These are phyloP conservation scores for Caenorhabditis imperialis DNA, from an alignment of 2,888 invertebrate species.

Conservation along the genomic window DNA sequence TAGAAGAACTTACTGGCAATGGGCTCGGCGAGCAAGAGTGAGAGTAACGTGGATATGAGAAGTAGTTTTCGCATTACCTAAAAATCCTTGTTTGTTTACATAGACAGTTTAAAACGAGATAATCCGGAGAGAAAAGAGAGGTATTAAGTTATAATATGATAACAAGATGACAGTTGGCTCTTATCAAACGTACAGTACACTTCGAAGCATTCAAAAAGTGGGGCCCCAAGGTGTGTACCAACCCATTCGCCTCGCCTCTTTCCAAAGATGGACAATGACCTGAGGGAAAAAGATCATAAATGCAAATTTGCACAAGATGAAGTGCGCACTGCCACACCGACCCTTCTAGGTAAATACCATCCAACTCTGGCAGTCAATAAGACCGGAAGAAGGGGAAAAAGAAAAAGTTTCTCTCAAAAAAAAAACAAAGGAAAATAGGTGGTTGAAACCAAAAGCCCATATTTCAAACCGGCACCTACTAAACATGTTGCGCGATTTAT, in stretches of 20 bases:
- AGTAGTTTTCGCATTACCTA: constrained; percentile 39
- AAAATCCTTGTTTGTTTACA: background rate
- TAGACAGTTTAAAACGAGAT: too few species aligned
- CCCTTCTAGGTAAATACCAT: constrained; percentile 39
- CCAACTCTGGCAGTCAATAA: constrained; percentile 19
- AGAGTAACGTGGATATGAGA: constrained; percentile 3
- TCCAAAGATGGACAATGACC: constrained; percentile 31
- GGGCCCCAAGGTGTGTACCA: too few species aligned
- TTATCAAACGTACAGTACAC: too few species aligned
- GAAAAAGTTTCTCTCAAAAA: background rate
- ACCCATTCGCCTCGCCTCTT: too few species aligned
- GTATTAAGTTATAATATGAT: constrained; percentile 17
- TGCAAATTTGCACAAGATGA: constrained; percentile 54
- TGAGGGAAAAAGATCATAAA: constrained; percentile 48
- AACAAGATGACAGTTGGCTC: constrained; percentile 8
- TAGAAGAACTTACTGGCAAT: constrained; percentile 38
- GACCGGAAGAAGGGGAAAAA: constrained; percentile 11
- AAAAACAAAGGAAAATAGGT: background rate
- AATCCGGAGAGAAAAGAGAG: too few species aligned
- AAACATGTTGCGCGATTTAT: constrained; percentile 61
- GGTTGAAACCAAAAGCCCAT: background rate
- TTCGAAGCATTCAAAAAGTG: background rate
- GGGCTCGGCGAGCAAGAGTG: constrained; percentile 10
- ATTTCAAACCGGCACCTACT: constrained; percentile 58
- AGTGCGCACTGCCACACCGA: constrained; percentile 44